Evolutionary conservation across 2,888 invertebrate genomes (phyloP), one percentile per base, ranked within the genome.

Genomic region (Latrodectus elegans): DNA sequence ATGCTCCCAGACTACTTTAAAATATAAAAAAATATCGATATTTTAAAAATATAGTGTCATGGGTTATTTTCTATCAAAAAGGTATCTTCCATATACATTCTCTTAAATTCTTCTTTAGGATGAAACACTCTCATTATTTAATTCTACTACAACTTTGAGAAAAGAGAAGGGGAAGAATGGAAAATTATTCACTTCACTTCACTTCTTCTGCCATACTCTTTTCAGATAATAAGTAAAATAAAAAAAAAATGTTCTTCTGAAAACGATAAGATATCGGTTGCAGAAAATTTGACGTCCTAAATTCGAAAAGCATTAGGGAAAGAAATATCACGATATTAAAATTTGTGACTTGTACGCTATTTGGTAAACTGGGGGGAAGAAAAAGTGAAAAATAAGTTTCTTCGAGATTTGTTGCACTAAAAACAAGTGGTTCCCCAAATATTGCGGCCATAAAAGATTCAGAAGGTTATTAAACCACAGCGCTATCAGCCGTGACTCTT

Each of bases 281-380:
- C 64, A 11, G 14, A 38, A 80, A 81, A 81, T 81, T 81, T 72
- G 81, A 73, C 81, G 64, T 72, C 55, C 14, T n/a, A 60, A 60
- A 60, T 51, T 51, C 67, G 2, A 52, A 68, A 55, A 17, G 52
- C 83, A 83, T 83, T 83, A 83, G 60, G 49, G 76, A 82, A 83
- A 83, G 83, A 83, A 83, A 83, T 83, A 83, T 83, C 83, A 83
- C 83, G 38, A 70, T 75, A 83, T 83, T 83, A 83, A 76, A 60
- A 60, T n/a, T 60, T 60, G n/a, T 60, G n/a, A 15, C 83, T 83
- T 53, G n/a, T 26, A 49, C 68, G 60, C 70, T 52, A 75, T 64
- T 83, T 75, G 82, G 64, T 82, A 38, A 74, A 65, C 80, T 52
- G 65, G 38, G 51, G 72, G 38, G 38, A 2, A 60, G 38, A 2